Evolutionary conservation across 2,888 invertebrate species (phyloP).

Genomic region (Siphlonurus alternatus): DNA sequence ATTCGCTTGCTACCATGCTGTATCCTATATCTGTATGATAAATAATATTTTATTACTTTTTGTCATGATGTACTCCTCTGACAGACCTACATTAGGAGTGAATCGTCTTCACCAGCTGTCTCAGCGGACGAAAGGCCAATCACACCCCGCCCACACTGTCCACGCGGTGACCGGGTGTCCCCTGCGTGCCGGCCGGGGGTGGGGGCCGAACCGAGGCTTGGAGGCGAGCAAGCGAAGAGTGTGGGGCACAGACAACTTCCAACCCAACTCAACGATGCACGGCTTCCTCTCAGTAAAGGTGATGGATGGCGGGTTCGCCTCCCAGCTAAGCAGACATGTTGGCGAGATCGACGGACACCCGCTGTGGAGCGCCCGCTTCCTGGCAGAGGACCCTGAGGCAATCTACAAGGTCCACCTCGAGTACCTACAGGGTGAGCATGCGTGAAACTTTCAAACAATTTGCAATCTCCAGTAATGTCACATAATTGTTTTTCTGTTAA

Average conservation of each 20-base stretch:
- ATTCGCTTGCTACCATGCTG: too few relatives aligned
- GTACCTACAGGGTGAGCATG: slow-evolving; percentile 58
- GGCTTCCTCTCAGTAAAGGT: not conserved
- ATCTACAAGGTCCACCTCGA: slow-evolving; percentile 66
- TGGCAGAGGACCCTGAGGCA: slow-evolving; percentile 61
- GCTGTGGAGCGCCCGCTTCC: slow-evolving; percentile 72
- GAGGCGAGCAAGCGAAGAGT: not conserved
- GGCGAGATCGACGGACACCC: slow-evolving; percentile 59
- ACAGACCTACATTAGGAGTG: too few relatives aligned
- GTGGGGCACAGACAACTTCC: too few relatives aligned
- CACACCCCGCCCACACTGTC: too few relatives aligned
- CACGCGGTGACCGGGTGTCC: not conserved
- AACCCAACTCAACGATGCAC: not conserved
- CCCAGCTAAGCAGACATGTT: slow-evolving; percentile 60
- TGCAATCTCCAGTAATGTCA: too few relatives aligned
- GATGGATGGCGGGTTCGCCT: slow-evolving; percentile 61
- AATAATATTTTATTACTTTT: too few relatives aligned
- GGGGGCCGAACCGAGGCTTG: not conserved
- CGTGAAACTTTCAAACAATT: too few relatives aligned
- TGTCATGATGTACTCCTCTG: too few relatives aligned
- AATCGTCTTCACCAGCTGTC: too few relatives aligned
- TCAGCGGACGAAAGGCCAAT: too few relatives aligned
- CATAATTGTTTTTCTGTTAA: too few relatives aligned
- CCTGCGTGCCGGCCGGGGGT: not conserved
- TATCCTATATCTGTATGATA: too few relatives aligned